phyloP scores from a whole-genome alignment of 1,140 invertebrate genomes.

The Brachionus sp. region DNA sequence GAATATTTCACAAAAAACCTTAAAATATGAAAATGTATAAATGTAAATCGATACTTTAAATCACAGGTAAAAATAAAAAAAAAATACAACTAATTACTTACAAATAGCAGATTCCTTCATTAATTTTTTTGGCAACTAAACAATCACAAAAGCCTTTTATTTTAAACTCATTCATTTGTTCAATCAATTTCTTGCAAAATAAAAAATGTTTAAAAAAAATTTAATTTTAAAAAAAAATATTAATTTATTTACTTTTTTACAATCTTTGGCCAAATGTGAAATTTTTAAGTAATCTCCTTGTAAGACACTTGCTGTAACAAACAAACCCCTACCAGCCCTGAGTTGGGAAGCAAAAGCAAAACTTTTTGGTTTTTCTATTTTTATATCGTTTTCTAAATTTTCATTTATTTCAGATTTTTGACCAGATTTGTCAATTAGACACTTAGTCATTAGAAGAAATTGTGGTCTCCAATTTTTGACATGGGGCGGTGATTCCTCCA shows the following conservation, averaged over 20 bases:
- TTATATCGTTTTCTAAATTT: neutral
- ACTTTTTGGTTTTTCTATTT: constrained; percentile 68
- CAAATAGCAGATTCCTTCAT: constrained; percentile 84
- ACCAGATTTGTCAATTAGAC: constrained; percentile 49
- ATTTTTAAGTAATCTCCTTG: constrained; percentile 65
- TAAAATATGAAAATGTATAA: no score
- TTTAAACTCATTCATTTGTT: constrained; percentile 82
- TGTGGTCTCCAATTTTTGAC: constrained; percentile 99
- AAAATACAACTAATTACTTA: constrained; percentile 65
- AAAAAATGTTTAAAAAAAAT: no score
- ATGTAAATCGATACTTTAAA: no score
- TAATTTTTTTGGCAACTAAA: constrained; percentile 74
- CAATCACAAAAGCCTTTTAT: constrained; percentile 98
- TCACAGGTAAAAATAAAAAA: no score
- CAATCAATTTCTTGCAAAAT: constrained; percentile 67
- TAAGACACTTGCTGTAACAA: constrained; percentile 84
- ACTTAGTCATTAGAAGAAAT: constrained; percentile 72
- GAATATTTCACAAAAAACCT: no score
- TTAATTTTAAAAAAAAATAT: neutral
- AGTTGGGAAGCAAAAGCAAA: constrained; percentile 93
- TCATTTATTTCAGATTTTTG: neutral
- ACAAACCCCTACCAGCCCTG: constrained; percentile 88
- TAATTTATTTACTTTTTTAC: constrained; percentile 63
- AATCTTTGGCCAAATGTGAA: constrained; percentile 73
- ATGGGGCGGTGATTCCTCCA: constrained; percentile 86